Evolutionary conservation across 2,797 vertebrate genomes (phyloP), one percentile per base, ranked within the genome.

Genomic region (Phataginus tetradactyla): DNA sequence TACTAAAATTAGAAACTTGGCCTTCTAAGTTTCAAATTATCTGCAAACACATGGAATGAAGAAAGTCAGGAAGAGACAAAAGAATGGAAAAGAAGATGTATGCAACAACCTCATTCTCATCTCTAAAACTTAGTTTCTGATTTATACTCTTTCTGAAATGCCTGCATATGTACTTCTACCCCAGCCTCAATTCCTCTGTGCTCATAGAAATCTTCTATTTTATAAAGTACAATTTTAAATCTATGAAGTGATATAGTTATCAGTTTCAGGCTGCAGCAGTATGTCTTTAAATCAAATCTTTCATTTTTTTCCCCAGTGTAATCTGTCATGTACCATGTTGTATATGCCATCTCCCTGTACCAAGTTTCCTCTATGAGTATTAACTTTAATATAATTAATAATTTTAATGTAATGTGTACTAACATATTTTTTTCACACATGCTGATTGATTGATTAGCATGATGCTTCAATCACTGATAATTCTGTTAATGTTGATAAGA

Each of bases 1-100:
- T 27, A 51, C 49, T 71, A 75, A 93, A 88, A 69, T 93, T 78
- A 84, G 63, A 95, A 75, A 85, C 7, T 75, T 86, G 21, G 34
- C 14, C 29, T 87, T 84, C 27, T 92, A 77, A 64, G 71, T 21
- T 69, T 97, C 32, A 64, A 88, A 61, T 74, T 81, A 51, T n/a
- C 25, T 68, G 45, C 74, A 69, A 72, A 25, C 4, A 27, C 27
- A 55, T 74, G 25, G 32, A 25, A 71, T 66, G 7, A 34, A 91
- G 81, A 59, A 11, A 49, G 10, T 57, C 64, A 71, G 14, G 21
- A 85, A 51, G 5, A 69, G 55, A 57, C 1, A 61, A 68, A 29
- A 61, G 18, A n/a, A 42, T 66, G 55, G 32, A n/a, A 59, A 83
- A 64, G 1, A 69, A 49, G 14, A 59, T 53, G 17, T 0, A 11